Conservation (phyloP, 2,113 vertebrate species). For the Catharus minimus region DNA sequence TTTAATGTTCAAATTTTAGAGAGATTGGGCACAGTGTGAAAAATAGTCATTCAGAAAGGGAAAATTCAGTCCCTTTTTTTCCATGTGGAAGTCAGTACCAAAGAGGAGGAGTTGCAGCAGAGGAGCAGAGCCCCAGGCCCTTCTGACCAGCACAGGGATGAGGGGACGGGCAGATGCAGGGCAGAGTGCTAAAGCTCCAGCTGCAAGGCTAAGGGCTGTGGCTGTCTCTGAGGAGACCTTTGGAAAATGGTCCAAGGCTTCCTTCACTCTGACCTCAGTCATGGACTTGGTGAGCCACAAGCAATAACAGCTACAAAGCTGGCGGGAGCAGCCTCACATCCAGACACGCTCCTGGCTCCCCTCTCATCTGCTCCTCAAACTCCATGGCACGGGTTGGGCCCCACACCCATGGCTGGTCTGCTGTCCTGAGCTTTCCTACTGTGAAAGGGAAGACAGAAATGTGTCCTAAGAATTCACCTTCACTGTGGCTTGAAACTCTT, state of each 20-base stretch:
- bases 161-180: not conserved
- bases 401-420: not conserved
- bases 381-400: accelerated
- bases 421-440: not conserved
- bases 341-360: accelerated
- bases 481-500: not conserved
- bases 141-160: not conserved
- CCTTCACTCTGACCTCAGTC: not conserved
- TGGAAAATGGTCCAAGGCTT: not conserved
- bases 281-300: not conserved
- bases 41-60: not conserved
- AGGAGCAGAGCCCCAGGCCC: not conserved
- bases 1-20: not conserved
- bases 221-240: not conserved
- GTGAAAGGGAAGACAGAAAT: not conserved
- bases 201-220: not conserved
- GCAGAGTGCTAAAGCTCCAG: not conserved
- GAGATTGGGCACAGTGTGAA: not conserved
- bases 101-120: not conserved
- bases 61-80: not conserved
- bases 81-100: not conserved
- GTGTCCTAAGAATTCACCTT: not conserved
- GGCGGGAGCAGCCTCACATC: not conserved
- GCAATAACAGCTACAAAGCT: not conserved
- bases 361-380: not conserved